A percentile compares a stretch with the other conserved stretches of the same genome.
Evolutionary conservation across 2,888 invertebrate genomes (phyloP).

Genomic region (Perdita meconis): DNA sequence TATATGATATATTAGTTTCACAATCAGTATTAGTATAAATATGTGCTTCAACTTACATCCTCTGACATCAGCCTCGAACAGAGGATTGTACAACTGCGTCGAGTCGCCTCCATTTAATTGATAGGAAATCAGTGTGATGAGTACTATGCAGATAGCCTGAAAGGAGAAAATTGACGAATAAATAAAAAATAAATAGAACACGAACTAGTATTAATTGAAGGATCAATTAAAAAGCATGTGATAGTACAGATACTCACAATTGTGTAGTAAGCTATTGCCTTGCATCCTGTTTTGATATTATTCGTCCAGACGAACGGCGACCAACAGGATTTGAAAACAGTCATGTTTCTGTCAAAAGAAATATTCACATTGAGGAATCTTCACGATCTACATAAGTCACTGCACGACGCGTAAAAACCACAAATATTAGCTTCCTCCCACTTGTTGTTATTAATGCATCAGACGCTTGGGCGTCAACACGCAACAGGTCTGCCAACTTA

Average conservation of each 20-base stretch:
- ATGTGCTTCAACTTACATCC: conserved; percentile 57
- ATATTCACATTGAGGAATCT: conserved; percentile 19
- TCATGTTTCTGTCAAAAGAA: conserved; percentile 86
- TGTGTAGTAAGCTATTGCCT: conserved; percentile 92
- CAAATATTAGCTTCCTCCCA: conserved; percentile 45
- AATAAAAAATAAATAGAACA: background rate
- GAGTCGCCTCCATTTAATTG: conserved; percentile 95
- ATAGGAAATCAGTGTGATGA: conserved; percentile 91
- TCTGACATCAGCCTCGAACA: conserved; percentile 94
- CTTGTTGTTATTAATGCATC: conserved; percentile 55
- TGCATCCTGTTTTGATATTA: conserved; percentile 90
- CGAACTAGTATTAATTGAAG: too few species aligned
- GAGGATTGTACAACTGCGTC: conserved; percentile 93
- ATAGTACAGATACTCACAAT: conserved; percentile 83
- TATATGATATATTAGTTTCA: conserved; percentile 4
- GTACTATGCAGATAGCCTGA: conserved; percentile 89
- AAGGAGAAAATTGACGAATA: conserved; percentile 60
- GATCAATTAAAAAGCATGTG: background rate
- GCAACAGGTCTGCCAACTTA: conserved; percentile 63
- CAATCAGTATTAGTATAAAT: background rate
- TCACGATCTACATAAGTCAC: background rate
- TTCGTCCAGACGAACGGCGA: conserved; percentile 95
- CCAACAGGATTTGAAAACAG: conserved; percentile 92
- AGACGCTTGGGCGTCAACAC: conserved; percentile 69
- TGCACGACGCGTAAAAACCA: conserved; percentile 21